A percentile compares a stretch with the other conserved stretches of the same genome.
phyloP scores from a whole-genome alignment of 2,113 vertebrate species.

The Aphelocoma coerulescens region DNA sequence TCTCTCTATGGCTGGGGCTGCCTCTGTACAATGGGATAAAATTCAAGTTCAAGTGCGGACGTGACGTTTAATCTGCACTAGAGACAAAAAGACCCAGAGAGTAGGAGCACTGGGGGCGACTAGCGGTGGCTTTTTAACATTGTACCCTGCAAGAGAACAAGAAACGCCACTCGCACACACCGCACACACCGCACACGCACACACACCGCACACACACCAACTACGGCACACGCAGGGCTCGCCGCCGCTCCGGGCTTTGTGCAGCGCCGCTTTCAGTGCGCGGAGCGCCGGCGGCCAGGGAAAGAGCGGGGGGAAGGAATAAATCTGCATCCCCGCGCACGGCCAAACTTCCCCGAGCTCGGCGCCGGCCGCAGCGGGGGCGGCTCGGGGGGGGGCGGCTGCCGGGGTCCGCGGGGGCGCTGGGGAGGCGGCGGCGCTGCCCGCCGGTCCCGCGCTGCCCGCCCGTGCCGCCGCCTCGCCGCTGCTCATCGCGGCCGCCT shows the following conservation, averaged over 20 bases:
- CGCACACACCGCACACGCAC: slow-evolving; percentile 29
- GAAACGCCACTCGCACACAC: slow-evolving; percentile 67
- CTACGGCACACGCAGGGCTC: background rate
- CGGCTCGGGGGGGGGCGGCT: background rate
- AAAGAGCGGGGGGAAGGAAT: background rate
- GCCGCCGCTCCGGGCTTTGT: slow-evolving; percentile 45
- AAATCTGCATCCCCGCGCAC: background rate
- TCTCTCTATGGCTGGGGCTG: slow-evolving; percentile 90
- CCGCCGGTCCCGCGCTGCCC: background rate
- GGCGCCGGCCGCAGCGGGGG: background rate
- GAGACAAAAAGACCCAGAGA: slow-evolving; percentile 88
- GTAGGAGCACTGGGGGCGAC: slow-evolving; percentile 99
- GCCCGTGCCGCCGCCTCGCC: background rate
- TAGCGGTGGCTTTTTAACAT: slow-evolving; percentile 98
- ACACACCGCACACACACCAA: slow-evolving; percentile 30
- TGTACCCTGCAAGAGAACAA: slow-evolving; percentile 85
- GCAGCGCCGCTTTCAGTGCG: background rate
- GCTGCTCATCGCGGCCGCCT: background rate
- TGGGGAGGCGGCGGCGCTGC: background rate
- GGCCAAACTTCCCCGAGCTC: slow-evolving; percentile 5
- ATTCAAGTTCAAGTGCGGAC: slow-evolving; percentile 99
- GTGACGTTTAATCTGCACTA: slow-evolving; percentile 99
- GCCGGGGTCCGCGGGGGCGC: background rate
- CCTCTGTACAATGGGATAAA: slow-evolving; percentile 97
- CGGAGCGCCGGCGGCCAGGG: background rate